phyloP scores from a whole-genome alignment of 2,888 invertebrate species.

The Empis livida region DNA sequence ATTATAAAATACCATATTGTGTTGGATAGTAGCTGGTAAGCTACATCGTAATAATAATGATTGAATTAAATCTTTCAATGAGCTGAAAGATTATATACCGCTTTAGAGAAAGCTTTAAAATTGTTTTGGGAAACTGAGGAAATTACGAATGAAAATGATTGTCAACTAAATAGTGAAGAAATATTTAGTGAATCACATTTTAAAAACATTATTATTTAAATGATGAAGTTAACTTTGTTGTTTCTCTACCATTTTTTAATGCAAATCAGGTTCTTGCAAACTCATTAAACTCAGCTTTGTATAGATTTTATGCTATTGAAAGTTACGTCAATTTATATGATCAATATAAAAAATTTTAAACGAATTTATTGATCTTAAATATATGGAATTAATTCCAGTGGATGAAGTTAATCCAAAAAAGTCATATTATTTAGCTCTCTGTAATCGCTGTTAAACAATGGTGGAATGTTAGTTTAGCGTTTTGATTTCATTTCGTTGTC shows the following conservation, averaged over 20 bases:
- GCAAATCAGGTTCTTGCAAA: neutral
- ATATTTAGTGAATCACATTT: neutral
- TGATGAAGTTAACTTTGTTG: neutral
- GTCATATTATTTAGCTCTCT: neutral
- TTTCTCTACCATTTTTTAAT: neutral
- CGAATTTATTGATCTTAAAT: neutral
- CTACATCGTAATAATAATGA: neutral
- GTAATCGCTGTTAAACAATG: too few relatives aligned
- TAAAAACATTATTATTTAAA: neutral
- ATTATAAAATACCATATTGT: neutral
- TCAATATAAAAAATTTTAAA: neutral
- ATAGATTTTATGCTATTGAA: neutral
- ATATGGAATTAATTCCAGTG: neutral
- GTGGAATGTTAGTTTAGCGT: too few relatives aligned
- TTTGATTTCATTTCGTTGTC: too few relatives aligned
- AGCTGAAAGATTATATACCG: neutral
- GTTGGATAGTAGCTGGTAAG: constrained; percentile 2
- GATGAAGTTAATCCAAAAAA: neutral
- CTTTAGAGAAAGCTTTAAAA: neutral
- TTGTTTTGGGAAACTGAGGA: neutral
- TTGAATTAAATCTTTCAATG: neutral
- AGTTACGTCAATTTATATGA: neutral
- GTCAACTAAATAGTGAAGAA: neutral
- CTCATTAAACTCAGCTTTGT: neutral
- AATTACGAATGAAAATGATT: neutral